Base-by-base conservation (phyloP, 92 coral and sea anemone genomes). In the Porites rus region DNA sequence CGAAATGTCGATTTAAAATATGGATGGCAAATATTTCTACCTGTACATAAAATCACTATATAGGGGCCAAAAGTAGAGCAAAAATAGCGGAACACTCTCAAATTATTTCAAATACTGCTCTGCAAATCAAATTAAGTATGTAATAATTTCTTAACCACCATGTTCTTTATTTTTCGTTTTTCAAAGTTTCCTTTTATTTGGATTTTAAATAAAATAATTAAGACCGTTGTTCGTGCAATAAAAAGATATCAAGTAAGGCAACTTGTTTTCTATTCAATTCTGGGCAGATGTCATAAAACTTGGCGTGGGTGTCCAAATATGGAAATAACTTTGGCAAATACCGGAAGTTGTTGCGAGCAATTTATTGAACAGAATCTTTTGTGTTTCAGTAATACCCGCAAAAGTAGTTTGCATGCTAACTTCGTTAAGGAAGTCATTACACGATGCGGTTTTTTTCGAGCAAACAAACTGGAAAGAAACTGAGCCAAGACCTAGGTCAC, bases 301-400 rank as follows among this genome's bases (percentile, higher is more conserved):
- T 74, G 51, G 74, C 61, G 70, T 61, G 73, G 87, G 80, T 73
- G 72, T 63, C 87, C 80, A 73, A 72, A 83, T 51, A 72, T 60
- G 87, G 87, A n/a, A 74, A 74, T 73, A 8, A 72, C 68, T 54
- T 65, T 25, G 22, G 53, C 10, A 22, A 73, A 73, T 52, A 83
- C 87, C 80, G 87, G 87, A 83, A 83, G 80, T 74, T 17, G 21
- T 83, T 18, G 78, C 25, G 19, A 25, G 64, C 10, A 79, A 73
- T 54, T 20, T 54, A 31, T 69, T 54, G 31, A 65, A 16, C 53
- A 7, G 10, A 20, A 2, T 19, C 77, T 61, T 82, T 59, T 72
- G 71, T 24, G 66, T 53, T 28, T 69, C 67, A 28, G 67, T 24
- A 28, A 78, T 78, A 21, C 21, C 8, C 6, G 43, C 12, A 2